These are phyloP conservation scores for Pterois miles DNA, from an alignment of 2,797 vertebrate genomes.

Conservation along the genomic window DNA sequence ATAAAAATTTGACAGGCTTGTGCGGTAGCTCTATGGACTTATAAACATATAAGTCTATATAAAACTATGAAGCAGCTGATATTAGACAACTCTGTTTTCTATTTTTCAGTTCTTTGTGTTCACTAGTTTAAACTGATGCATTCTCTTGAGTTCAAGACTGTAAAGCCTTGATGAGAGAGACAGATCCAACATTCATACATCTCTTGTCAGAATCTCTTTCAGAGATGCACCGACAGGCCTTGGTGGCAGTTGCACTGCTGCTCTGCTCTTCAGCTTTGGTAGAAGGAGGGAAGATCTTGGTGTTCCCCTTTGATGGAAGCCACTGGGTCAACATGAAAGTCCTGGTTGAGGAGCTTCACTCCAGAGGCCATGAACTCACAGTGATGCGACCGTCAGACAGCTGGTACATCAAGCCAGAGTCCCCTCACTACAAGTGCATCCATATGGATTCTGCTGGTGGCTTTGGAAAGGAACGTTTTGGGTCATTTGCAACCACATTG, in stretches of 20 bases:
- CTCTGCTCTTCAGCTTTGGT: slow-evolving; percentile 27
- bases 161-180: not conserved
- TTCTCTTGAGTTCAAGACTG: not conserved
- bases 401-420: slow-evolving; percentile 69
- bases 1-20: too few species aligned
- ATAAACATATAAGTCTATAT: too few species aligned
- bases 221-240: slow-evolving; percentile 27
- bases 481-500: not conserved
- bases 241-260: slow-evolving; percentile 28
- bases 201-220: slow-evolving; percentile 29
- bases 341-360: slow-evolving; percentile 63
- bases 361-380: slow-evolving; percentile 66
- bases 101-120: not conserved
- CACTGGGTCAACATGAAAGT: slow-evolving; percentile 80
- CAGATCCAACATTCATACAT: not conserved
- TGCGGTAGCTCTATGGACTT: too few species aligned
- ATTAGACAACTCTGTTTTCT: not conserved
- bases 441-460: not conserved
- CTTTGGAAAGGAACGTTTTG: slow-evolving; percentile 25
- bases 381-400: slow-evolving; percentile 48
- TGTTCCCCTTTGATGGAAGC: slow-evolving; percentile 67
- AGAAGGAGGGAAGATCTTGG: slow-evolving; percentile 62
- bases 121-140: not conserved
- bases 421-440: slow-evolving; percentile 59
- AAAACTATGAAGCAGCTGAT: not conserved